phyloP scores from a whole-genome alignment of 2,888 invertebrate species.

The Tipula unca region DNA sequence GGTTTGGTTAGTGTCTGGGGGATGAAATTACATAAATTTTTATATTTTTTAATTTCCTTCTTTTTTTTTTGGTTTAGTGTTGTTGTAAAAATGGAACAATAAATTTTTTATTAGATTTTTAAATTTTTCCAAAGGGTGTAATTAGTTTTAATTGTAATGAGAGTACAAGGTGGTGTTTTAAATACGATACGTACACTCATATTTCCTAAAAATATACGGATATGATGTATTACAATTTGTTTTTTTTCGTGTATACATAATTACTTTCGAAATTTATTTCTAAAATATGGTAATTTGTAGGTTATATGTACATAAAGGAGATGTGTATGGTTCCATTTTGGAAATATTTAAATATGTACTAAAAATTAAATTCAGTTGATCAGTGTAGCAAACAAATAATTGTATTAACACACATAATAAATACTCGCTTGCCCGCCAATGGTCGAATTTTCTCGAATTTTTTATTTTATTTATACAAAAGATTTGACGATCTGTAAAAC shows the following conservation, averaged over 20 bases:
- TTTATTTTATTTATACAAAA: no score
- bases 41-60: not conserved
- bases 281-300: not conserved
- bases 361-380: not conserved
- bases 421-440: no score
- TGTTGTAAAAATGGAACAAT: not conserved
- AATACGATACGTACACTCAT: not conserved
- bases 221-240: not conserved
- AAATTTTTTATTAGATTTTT: conserved; percentile 8
- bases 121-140: conserved; percentile 14
- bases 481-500: no score
- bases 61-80: not conserved
- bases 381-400: no score
- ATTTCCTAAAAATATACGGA: not conserved
- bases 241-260: not conserved
- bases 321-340: not conserved
- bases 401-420: no score
- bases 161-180: conserved; percentile 8
- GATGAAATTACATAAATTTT: not conserved
- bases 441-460: no score
- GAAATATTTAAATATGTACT: not conserved
- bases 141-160: conserved; percentile 2
- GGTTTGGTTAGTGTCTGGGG: not conserved
- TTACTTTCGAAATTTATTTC: not conserved
- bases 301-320: not conserved